Percentiles rank a stretch among this genome's conserved stretches.
Evolutionary conservation across 2,113 vertebrate species (phyloP).

Genomic region (Sorex fumeus): DNA sequence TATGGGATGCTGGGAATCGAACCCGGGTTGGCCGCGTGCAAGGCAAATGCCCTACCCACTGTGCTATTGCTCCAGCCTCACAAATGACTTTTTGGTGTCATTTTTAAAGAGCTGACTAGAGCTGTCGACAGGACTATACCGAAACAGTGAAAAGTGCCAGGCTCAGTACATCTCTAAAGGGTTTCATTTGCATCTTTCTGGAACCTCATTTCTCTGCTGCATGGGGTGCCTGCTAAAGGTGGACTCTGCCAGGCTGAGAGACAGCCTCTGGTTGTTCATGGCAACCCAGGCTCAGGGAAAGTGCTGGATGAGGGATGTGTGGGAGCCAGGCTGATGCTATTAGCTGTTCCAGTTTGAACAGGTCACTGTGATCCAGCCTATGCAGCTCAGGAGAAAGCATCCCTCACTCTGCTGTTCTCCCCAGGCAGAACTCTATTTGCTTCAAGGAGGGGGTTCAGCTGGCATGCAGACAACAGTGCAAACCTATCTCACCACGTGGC

Average conservation of each 20-base stretch:
- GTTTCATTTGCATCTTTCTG: constrained; percentile 58
- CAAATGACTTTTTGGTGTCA: constrained; percentile 1
- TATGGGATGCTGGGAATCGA: too few relatives aligned
- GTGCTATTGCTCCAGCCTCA: too few relatives aligned
- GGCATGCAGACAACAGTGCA: not conserved
- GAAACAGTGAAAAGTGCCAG: not conserved
- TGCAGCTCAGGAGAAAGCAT: constrained; percentile 20
- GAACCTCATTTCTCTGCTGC: constrained; percentile 54
- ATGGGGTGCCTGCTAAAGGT: constrained; percentile 21
- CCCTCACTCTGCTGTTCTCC: not conserved
- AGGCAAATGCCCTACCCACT: too few relatives aligned
- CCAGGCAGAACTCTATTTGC: constrained; percentile 49
- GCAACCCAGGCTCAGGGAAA: constrained; percentile 63
- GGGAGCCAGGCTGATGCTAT: constrained; percentile 59
- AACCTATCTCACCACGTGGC: not conserved
- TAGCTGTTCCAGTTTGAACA: constrained; percentile 49
- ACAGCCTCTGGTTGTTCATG: constrained; percentile 31
- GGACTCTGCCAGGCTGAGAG: constrained; percentile 51
- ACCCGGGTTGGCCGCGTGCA: too few relatives aligned
- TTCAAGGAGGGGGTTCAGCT: not conserved
- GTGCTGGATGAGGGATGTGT: not conserved
- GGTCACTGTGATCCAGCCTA: constrained; percentile 45
- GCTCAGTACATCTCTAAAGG: constrained; percentile 60
- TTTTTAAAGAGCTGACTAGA: constrained; percentile 44
- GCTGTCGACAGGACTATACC: constrained; percentile 34